Evolutionary conservation across 2,888 invertebrate genomes (phyloP).

Genomic region (Cylindroiulus punctatus): DNA sequence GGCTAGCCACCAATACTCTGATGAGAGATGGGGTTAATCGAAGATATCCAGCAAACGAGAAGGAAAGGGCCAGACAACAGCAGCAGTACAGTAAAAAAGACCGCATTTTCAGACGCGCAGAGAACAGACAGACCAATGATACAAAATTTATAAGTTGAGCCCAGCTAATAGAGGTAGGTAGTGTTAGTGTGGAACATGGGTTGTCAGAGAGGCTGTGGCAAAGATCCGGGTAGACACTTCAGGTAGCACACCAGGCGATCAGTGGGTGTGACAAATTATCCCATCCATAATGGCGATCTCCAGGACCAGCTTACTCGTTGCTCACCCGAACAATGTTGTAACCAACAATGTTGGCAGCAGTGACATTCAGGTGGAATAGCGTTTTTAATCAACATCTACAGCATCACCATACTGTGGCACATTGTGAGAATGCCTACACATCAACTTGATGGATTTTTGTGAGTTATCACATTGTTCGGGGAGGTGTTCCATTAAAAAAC

Average conservation of each 20-base stretch:
- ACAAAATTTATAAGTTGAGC: constrained; percentile 45
- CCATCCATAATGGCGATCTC: too few species aligned
- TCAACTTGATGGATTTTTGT: too few species aligned
- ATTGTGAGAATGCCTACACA: too few species aligned
- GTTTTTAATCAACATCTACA: too few species aligned
- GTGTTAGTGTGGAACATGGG: constrained; percentile 31
- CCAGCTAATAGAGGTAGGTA: constrained; percentile 45
- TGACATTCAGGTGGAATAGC: too few species aligned
- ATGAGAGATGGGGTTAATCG: background rate
- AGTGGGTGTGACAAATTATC: too few species aligned
- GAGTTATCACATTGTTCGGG: too few species aligned
- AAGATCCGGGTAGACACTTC: background rate
- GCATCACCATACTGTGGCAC: too few species aligned
- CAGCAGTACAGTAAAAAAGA: constrained; percentile 44
- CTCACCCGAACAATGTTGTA: too few species aligned
- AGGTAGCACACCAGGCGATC: background rate
- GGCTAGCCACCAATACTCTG: background rate
- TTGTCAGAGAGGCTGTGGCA: background rate
- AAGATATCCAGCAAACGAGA: constrained; percentile 10
- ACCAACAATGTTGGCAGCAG: too few species aligned
- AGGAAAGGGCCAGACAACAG: constrained; percentile 9
- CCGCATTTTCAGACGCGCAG: constrained; percentile 39
- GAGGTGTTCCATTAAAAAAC: too few species aligned
- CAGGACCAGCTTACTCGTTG: too few species aligned
- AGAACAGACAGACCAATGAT: constrained; percentile 25